Percentiles rank a stretch among this genome's conserved stretches.
These are phyloP conservation scores for Zootoca vivipara DNA, from an alignment of 2,113 vertebrate genomes.

Conservation along the genomic window DNA sequence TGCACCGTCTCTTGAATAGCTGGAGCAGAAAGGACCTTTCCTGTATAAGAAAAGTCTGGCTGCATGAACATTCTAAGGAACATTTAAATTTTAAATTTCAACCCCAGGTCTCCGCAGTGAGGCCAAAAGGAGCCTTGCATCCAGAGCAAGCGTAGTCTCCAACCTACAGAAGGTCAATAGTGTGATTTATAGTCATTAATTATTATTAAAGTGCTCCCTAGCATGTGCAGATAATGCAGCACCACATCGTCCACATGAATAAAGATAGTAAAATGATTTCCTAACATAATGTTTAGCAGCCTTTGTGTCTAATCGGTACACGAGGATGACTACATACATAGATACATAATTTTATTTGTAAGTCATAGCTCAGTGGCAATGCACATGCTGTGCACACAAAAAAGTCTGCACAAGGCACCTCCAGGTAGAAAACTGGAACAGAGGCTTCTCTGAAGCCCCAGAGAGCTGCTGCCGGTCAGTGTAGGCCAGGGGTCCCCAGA, in stretches of 20 bases:
- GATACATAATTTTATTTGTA: too few species aligned
- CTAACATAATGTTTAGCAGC: not conserved
- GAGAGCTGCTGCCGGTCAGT: too few species aligned
- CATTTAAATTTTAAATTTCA: slow-evolving; percentile 5
- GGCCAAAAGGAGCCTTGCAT: slow-evolving; percentile 4
- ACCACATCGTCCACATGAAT: not conserved
- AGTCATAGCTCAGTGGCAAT: too few species aligned
- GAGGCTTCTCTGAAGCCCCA: too few species aligned
- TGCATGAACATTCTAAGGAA: slow-evolving; percentile 36
- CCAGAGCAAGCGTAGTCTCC: not conserved
- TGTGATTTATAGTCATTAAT: slow-evolving; percentile 22
- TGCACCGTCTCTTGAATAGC: not conserved
- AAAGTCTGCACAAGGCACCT: too few species aligned
- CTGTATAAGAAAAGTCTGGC: slow-evolving; percentile 5
- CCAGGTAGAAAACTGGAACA: too few species aligned
- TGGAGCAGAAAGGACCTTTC: slow-evolving; percentile 26
- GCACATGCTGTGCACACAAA: too few species aligned
- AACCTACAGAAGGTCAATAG: not conserved
- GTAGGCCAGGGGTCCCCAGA: too few species aligned
- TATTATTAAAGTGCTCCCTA: not conserved
- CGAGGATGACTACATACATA: not conserved
- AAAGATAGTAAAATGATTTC: slow-evolving; percentile 17
- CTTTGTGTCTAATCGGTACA: not conserved
- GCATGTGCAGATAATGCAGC: not conserved
- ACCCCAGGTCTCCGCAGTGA: slow-evolving; percentile 29